These are phyloP conservation scores for Nomia melanderi DNA, from an alignment of 1,140 invertebrate genomes.

Conservation along the genomic window DNA sequence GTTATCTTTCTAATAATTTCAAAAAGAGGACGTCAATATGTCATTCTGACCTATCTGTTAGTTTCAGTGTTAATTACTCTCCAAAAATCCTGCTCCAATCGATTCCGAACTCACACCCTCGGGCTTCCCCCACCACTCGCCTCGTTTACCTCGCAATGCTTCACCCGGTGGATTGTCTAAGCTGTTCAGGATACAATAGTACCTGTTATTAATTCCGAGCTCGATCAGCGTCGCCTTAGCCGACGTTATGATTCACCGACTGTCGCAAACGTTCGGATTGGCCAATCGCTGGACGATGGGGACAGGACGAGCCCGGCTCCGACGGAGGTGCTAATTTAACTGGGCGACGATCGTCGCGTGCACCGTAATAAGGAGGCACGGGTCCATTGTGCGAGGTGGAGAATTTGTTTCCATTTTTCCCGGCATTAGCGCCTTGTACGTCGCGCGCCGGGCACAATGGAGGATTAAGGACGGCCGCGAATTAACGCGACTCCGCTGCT, in stretches of 20 bases:
- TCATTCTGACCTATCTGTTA: too few relatives aligned
- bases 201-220: neutral
- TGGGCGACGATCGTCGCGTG: conserved; percentile 29
- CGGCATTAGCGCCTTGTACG: conserved; percentile 50
- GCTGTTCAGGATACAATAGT: too few relatives aligned
- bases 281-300: neutral
- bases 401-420: conserved; percentile 44
- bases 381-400: conserved; percentile 43
- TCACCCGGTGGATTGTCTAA: too few relatives aligned
- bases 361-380: conserved; percentile 36
- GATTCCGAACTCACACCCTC: too few relatives aligned
- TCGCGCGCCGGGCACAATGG: conserved; percentile 50
- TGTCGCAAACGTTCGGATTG: neutral
- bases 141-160: too few relatives aligned
- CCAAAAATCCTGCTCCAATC: too few relatives aligned
- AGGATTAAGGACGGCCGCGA: conserved; percentile 58
- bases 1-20: too few relatives aligned
- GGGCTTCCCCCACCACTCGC: too few relatives aligned
- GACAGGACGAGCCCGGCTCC: neutral
- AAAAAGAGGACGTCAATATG: too few relatives aligned
- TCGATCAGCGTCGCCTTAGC: too few relatives aligned
- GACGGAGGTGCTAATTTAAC: conserved; percentile 28
- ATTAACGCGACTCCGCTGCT: conserved; percentile 62
- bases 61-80: too few relatives aligned
- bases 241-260: neutral